Conservation (phyloP, 2,888 invertebrate species). For the Ichneumoninae sp. region DNA sequence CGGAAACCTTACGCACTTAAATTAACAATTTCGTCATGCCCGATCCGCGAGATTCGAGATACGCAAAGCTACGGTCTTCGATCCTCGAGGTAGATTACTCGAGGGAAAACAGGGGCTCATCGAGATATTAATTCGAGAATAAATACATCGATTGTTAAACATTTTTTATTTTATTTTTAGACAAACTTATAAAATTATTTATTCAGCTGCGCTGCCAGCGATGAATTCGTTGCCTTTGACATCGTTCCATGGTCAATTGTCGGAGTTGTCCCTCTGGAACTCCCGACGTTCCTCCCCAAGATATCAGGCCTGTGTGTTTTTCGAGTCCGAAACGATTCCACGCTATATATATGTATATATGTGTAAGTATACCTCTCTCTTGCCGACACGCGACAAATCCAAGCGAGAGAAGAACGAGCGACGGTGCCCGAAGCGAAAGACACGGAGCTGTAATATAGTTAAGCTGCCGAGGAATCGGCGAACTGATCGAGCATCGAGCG, state of each 20-base stretch:
- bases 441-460: constrained; percentile 1
- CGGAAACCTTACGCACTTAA: not conserved
- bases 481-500: constrained; percentile 22
- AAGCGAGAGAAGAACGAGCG: constrained; percentile 1
- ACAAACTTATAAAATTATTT: not conserved
- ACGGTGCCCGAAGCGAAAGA: constrained; percentile 4
- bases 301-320: not conserved
- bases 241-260: not conserved
- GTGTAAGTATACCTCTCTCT: constrained; percentile 42
- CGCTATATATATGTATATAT: not conserved
- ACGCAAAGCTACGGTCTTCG: not conserved
- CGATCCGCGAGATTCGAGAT: constrained; percentile 1
- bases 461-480: constrained; percentile 2
- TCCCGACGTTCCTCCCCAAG: not conserved
- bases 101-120: not conserved
- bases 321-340: not conserved
- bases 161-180: not conserved
- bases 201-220: not conserved
- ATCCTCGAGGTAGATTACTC: constrained; percentile 22
- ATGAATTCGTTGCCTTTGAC: not conserved
- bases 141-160: not conserved
- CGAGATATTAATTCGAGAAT: not conserved
- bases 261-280: not conserved
- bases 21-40: not conserved
- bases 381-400: constrained; percentile 60